A percentile compares a stretch with the other conserved stretches of the same genome.
phyloP scores from a whole-genome alignment of 1,140 invertebrate species.

The Conus betulinus region DNA sequence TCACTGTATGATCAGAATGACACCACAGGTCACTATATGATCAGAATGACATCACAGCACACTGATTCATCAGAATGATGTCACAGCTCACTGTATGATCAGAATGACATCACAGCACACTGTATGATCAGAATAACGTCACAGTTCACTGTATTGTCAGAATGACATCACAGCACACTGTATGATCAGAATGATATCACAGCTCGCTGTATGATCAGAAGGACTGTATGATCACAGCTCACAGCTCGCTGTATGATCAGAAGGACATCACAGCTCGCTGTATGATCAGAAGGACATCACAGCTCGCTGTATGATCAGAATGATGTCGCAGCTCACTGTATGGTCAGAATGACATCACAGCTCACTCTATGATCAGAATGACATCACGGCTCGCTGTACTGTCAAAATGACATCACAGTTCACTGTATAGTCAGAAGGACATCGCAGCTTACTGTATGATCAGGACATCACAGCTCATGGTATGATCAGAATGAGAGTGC shows the following conservation, averaged over 20 bases:
- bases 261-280: not conserved
- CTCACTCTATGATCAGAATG: constrained; percentile 78
- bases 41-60: constrained; percentile 77
- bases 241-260: not conserved
- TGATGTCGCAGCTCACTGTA: too few species aligned
- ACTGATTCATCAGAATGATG: too few species aligned
- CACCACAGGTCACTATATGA: constrained; percentile 78
- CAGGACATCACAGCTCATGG: constrained; percentile 73
- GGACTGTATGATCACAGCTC: too few species aligned
- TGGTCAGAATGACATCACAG: not conserved
- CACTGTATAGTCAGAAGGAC: constrained; percentile 85
- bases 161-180: not conserved
- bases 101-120: constrained; percentile 98
- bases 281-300: not conserved
- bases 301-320: not conserved
- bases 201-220: too few species aligned
- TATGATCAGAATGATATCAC: too few species aligned
- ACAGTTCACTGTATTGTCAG: constrained; percentile 73
- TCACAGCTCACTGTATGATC: constrained; percentile 67
- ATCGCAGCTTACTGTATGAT: constrained; percentile 92
- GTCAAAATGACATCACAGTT: constrained; percentile 87
- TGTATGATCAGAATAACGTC: constrained; percentile 75
- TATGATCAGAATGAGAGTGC: constrained; percentile 73
- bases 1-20: not conserved
- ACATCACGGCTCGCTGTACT: too few species aligned